Evolutionary conservation across 2,888 invertebrate species (phyloP), one percentile per base, ranked within the genome.

Genomic region (Lasioglossum morio): DNA sequence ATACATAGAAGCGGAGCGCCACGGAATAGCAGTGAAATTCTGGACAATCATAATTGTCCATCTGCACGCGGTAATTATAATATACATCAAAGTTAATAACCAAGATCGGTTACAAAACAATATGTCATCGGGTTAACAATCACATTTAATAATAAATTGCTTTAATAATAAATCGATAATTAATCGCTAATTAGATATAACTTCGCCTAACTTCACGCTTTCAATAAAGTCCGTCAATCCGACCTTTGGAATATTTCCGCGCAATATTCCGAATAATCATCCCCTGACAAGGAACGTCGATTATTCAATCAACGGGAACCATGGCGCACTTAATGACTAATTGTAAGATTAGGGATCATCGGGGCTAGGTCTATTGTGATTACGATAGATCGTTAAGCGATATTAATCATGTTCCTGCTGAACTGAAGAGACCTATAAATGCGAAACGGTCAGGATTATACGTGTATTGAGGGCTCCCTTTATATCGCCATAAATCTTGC

Each of bases 281-380:
- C 53, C 14, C 30, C 12, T 48, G 72, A 72, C 84, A 66, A 57
- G 84, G 79, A 78, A 75, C 76, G 84, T 48, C 72, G 69, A 77
- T 82, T 80, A 87, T 86, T 84, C 81, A 81, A 77, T 78, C 79
- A 84, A 88, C 74, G 66, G 30, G 60, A 57, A 70, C 73, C 69
- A 76, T 57, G 30, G 69, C 74, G 72, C 82, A 82, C 79, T 88
- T 84, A 87, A 87, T 89, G 75, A 87, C 85, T 75, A 69, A 69
- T 69, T 69, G 69, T 69, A 81, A 82, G 85, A 83, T 88, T 87
- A 84, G 81, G 78, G 81, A 82, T 88, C 78, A 76, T 81, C 84
- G 79, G 75, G 77, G 81, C 75, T 34, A 40, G 70, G 76, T 72
- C 87, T 83, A 80, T 82, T 80, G 82, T 87, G 82, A 87, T 87